A percentile compares a stretch with the other conserved stretches of the same genome.
phyloP scores from a whole-genome alignment of 2,113 vertebrate species.

The Barnardius zonarius region DNA sequence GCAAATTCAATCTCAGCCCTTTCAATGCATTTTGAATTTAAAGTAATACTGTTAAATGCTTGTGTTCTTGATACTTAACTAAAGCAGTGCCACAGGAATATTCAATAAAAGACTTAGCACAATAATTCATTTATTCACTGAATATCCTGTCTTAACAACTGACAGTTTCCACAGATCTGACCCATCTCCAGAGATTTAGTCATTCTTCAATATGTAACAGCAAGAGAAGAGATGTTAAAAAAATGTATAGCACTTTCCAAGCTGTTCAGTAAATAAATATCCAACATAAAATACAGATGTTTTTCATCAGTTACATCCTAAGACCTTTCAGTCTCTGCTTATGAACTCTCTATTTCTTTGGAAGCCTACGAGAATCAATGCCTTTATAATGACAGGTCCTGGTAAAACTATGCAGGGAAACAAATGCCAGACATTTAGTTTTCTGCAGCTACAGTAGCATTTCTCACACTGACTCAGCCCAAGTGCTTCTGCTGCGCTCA shows the following conservation, averaged over 20 bases:
- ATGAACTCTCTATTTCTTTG: neutral
- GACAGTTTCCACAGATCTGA: neutral
- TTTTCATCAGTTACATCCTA: neutral
- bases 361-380: neutral
- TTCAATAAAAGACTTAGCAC: neutral
- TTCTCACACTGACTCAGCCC: neutral
- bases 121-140: constrained; percentile 14
- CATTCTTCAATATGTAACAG: neutral
- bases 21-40: constrained; percentile 43
- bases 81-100: neutral
- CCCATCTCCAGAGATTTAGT: neutral
- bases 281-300: neutral
- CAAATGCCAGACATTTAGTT: neutral
- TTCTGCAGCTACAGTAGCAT: neutral
- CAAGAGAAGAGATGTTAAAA: neutral
- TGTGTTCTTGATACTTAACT: constrained; percentile 1
- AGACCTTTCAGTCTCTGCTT: neutral
- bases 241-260: neutral
- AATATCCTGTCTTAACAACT: neutral
- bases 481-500: neutral
- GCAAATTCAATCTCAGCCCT: constrained; percentile 31
- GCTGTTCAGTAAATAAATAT: neutral
- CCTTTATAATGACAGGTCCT: neutral
- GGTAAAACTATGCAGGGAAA: neutral
- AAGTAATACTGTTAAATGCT: constrained; percentile 29